These are phyloP conservation scores for Pelodiscus sinensis DNA, from an alignment of 2,113 vertebrate genomes.

Conservation along the genomic window DNA sequence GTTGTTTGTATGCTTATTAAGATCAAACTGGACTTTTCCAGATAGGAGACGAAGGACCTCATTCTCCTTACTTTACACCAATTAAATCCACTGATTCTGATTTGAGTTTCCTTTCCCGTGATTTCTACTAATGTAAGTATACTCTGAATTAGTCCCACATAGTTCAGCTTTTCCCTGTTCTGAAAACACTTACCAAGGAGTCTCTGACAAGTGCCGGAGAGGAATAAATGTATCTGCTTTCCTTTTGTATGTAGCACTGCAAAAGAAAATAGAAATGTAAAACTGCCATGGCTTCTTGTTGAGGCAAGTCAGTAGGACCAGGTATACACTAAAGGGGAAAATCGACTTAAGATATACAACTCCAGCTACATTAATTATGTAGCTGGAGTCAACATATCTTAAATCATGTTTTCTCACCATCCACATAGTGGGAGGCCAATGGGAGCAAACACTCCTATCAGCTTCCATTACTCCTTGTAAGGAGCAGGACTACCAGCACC, in stretches of 20 bases:
- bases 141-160: not conserved
- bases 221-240: constrained; percentile 38
- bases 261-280: constrained; percentile 43
- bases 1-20: not conserved
- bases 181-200: not conserved
- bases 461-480: too few relatives aligned
- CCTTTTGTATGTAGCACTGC: constrained; percentile 23
- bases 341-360: too few relatives aligned
- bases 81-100: not conserved
- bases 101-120: not conserved
- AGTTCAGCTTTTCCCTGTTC: not conserved
- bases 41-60: not conserved
- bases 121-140: rapidly evolving
- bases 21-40: not conserved
- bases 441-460: too few relatives aligned
- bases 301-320: not conserved
- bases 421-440: too few relatives aligned
- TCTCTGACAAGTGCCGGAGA: not conserved
- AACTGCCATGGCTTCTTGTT: constrained; percentile 28
- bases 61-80: not conserved
- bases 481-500: too few relatives aligned
- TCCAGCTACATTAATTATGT: too few relatives aligned
- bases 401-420: too few relatives aligned
- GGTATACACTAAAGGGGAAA: too few relatives aligned
- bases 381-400: too few relatives aligned